Conservation (phyloP, 2,888 invertebrate genomes). For the Meganola albula region DNA sequence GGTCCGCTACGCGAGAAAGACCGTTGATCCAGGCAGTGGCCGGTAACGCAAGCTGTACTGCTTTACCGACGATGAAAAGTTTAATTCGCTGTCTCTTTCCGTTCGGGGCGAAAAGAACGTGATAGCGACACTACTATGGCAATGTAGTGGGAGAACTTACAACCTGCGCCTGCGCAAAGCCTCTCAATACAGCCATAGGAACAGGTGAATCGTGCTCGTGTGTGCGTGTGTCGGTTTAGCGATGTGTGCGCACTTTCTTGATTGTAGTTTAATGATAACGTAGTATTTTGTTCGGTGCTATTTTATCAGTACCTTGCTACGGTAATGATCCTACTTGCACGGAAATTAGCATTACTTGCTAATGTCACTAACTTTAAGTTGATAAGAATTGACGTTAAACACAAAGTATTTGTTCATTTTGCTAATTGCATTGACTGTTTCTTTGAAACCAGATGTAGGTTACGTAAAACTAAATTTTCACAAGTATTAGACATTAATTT, state of each 20-base stretch:
- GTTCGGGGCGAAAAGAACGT: conserved; percentile 27
- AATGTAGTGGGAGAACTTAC: conserved; percentile 58
- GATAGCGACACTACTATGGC: conserved; percentile 42
- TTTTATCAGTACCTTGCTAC: conserved; percentile 45
- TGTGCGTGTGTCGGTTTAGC: conserved; percentile 50
- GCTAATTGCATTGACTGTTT: too few species aligned
- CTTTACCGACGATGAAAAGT: conserved; percentile 57
- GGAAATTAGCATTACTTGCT: conserved; percentile 41
- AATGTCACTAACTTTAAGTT: too few species aligned
- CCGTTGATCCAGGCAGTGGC: conserved; percentile 74
- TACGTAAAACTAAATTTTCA: too few species aligned
- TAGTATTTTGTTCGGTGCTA: conserved; percentile 58
- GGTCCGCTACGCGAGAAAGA: conserved; percentile 67
- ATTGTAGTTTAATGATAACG: conserved; percentile 65
- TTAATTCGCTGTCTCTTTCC: conserved; percentile 40
- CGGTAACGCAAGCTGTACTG: conserved; percentile 60
- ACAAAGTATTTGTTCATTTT: too few species aligned
- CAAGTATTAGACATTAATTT: too few species aligned
- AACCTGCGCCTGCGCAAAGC: conserved; percentile 69
- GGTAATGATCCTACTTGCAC: conserved; percentile 41
- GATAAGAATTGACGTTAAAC: conserved; percentile 36
- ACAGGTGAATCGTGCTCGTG: conserved; percentile 67
- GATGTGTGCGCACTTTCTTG: conserved; percentile 56
- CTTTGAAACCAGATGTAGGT: too few species aligned
- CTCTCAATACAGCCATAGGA: conserved; percentile 61